These are phyloP conservation scores for Rhabditoides inermis DNA, from an alignment of 2,888 invertebrate species.

Conservation along the genomic window DNA sequence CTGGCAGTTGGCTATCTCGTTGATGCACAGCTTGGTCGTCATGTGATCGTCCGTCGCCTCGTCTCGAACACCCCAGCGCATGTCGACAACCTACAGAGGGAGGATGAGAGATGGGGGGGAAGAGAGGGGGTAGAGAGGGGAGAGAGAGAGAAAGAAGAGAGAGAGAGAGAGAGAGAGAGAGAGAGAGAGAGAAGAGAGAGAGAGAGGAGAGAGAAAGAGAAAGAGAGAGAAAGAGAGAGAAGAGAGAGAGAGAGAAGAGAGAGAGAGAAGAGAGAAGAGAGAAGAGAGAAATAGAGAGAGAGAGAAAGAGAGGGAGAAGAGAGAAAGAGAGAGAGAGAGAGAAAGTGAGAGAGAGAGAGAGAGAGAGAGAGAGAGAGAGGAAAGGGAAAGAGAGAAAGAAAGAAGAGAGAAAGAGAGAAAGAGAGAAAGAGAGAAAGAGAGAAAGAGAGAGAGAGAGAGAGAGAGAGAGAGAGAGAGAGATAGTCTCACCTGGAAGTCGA, in stretches of 20 bases:
- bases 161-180: too few species aligned
- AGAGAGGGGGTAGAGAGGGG: too few species aligned
- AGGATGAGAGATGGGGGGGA: background rate
- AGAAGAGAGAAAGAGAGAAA: background rate
- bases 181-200: background rate
- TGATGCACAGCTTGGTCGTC: conserved; percentile 95
- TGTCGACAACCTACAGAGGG: conserved; percentile 76
- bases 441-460: conserved; percentile 16
- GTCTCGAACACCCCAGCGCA: conserved; percentile 96
- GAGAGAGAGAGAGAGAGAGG: background rate
- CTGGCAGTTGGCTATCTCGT: conserved; percentile 94
- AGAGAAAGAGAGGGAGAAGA: background rate
- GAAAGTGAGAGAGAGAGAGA: background rate
- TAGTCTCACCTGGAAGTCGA: conserved; percentile 81
- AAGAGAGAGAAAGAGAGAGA: background rate
- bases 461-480: background rate
- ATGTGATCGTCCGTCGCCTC: conserved; percentile 98
- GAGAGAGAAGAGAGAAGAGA: background rate
- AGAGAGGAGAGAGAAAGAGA: background rate
- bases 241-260: background rate
- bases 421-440: background rate
- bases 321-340: background rate
- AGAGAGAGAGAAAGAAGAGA: too few species aligned
- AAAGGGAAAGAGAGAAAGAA: background rate
- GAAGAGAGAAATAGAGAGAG: too few species aligned